These are phyloP conservation scores for Probosciger aterrimus DNA, from an alignment of 2,113 vertebrate genomes.

Conservation along the genomic window DNA sequence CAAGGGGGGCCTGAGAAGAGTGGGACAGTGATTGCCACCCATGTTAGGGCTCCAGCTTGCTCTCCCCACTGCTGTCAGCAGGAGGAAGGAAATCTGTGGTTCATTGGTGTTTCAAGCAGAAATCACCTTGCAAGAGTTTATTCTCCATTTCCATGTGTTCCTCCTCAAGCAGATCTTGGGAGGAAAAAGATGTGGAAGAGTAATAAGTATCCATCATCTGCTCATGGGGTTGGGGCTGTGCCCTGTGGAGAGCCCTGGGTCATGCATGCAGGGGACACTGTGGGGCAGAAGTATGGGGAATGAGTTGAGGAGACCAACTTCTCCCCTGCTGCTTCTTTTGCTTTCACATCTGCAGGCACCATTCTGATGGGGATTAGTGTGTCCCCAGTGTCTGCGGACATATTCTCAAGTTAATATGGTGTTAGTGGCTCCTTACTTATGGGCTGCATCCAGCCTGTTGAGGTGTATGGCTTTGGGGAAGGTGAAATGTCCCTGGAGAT, in stretches of 20 bases:
- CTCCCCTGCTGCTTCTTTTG: background rate
- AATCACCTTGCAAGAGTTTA: background rate
- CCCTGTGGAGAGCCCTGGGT: background rate
- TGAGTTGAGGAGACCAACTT: background rate
- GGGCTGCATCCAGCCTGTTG: background rate
- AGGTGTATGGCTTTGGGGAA: background rate
- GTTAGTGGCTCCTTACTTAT: background rate
- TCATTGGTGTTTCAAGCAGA: background rate
- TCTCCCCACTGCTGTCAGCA: background rate
- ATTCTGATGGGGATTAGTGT: background rate
- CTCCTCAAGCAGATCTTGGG: background rate
- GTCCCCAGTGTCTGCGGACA: background rate
- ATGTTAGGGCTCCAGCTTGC: background rate
- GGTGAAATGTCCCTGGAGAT: background rate
- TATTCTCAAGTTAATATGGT: background rate
- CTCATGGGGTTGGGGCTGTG: background rate
- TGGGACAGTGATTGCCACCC: background rate
- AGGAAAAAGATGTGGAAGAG: background rate
- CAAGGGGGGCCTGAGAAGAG: background rate
- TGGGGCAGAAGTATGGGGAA: no score
- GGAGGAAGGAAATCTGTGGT: background rate
- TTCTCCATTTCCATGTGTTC: background rate
- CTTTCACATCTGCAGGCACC: background rate
- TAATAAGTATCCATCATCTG: background rate
- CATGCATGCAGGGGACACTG: rapidly evolving